Evolutionary conservation across 2,888 invertebrate genomes (phyloP).

Genomic region (Sphinx pinastri): DNA sequence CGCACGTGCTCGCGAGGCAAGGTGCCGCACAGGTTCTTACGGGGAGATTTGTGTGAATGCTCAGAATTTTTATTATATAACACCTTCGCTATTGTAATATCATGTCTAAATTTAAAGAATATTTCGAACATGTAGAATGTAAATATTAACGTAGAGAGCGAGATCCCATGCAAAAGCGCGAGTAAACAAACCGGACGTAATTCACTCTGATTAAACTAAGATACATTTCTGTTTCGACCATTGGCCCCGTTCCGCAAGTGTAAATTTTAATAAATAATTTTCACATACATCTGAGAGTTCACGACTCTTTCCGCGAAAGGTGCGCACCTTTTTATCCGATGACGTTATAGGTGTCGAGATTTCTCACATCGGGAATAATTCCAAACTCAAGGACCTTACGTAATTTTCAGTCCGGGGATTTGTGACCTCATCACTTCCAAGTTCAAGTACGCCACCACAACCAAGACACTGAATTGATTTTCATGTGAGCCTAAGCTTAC

Average conservation of each 20-base stretch:
- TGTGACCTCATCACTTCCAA: no score
- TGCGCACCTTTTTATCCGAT: no score
- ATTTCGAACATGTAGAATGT: conserved; percentile 9
- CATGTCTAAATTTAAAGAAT: conserved; percentile 16
- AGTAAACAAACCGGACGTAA: conserved; percentile 13
- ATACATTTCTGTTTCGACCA: not conserved
- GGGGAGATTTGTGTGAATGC: conserved; percentile 1
- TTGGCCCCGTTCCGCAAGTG: not conserved
- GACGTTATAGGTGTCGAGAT: no score
- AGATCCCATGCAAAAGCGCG: no score
- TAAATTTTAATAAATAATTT: not conserved
- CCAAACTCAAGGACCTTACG: no score
- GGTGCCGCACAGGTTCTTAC: conserved; percentile 1
- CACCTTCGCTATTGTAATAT: conserved; percentile 18
- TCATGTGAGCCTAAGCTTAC: no score
- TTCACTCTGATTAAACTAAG: conserved; percentile 16
- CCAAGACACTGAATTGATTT: no score
- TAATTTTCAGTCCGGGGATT: no score
- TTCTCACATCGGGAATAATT: no score
- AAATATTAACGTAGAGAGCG: not conserved
- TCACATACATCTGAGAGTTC: not conserved
- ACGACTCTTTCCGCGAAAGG: no score
- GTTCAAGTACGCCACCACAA: no score
- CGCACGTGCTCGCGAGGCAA: conserved; percentile 3
- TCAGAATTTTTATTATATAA: not conserved